Evolutionary conservation across 2,113 vertebrate genomes (phyloP), one percentile per base, ranked within the genome.

Genomic region (Hystrix brachyura): DNA sequence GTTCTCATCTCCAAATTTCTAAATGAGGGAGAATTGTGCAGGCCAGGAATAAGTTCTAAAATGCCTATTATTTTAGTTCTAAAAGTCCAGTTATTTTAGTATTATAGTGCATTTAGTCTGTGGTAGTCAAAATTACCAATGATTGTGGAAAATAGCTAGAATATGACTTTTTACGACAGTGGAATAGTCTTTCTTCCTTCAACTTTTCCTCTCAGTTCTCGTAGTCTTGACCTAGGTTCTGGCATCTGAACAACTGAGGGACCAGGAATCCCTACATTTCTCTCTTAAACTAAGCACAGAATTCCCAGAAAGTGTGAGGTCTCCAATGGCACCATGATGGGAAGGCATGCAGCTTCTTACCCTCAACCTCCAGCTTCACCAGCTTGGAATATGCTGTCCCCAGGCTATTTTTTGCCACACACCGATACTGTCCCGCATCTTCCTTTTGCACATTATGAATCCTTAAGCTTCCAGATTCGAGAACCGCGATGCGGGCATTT

Each of bases 401-500:
- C n/a, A 99, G 99, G 97, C 99, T 99, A 98, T 99, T 99, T 96
- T 98, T 99, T 65, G 99, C 99, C 95, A 99, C 98, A 92, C 99
- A 99, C 9, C 99, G 99, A 95, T 99, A 99, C 23, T 99, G 99
- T 34, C 99, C 99, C 32, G 99, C 99, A 43, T 99, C 99, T 98
- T 99, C 99, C 96, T 99, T 99, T 97, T 99, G 99, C 81, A 99
- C 99, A 21, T 99, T 99, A 78, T 99, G 99, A 94, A 99, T 99
- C 98, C 99, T 99, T 98, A 99, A 94, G 65, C 98, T 99, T 21
- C 99, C 99, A 1, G 99, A 99, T 95, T 99, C 99, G 0, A 99
- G 99, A 96, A 99, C 98, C 60, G 99, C 99, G 88, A 99, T 99
- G 15, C 99, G 99, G 60, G 99, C 98, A 13, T 98, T 99, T 95